Evolutionary conservation across 2,797 vertebrate genomes (phyloP).

Genomic region (Percopsis omiscomaycus): DNA sequence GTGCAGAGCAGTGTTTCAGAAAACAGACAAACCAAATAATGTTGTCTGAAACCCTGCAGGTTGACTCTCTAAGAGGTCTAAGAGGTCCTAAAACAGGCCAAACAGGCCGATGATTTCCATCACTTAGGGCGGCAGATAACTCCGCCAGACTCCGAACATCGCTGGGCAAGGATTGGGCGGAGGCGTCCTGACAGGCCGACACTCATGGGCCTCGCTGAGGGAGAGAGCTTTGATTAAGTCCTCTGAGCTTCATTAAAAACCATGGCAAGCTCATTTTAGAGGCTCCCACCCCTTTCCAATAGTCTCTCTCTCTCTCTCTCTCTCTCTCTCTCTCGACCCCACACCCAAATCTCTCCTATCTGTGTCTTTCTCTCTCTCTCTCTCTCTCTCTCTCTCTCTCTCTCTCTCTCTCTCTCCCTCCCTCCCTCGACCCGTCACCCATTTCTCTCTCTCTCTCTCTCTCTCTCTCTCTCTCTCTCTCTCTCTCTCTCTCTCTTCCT

Average conservation of each 20-base stretch:
- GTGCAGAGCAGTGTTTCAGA: neutral
- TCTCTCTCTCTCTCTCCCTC: constrained; percentile 10
- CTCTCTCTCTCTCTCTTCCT: constrained; percentile 10
- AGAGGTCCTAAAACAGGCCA: neutral
- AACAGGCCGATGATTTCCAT: constrained; percentile 3
- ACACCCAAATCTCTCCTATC: neutral
- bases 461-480: constrained; percentile 16
- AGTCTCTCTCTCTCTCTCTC: constrained; percentile 1
- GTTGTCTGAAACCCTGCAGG: neutral
- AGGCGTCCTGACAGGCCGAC: constrained; percentile 19
- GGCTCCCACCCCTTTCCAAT: constrained; percentile 23
- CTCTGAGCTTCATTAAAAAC: constrained; percentile 40
- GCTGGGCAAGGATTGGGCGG: constrained; percentile 13
- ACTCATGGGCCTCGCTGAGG: constrained; percentile 15
- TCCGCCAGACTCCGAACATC: constrained; percentile 12
- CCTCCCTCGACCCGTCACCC: neutral
- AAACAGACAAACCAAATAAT: neutral
- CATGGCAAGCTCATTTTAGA: constrained; percentile 38
- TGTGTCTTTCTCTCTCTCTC: constrained; percentile 4
- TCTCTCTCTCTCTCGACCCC: constrained; percentile 4
- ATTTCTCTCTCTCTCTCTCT: constrained; percentile 13
- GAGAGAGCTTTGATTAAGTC: constrained; percentile 42
- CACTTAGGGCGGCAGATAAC: neutral
- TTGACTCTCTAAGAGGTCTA: neutral
- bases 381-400: constrained; percentile 19